These are phyloP conservation scores for Forbesichthys papilliferus DNA, from an alignment of 2,113 vertebrate species.

Conservation along the genomic window DNA sequence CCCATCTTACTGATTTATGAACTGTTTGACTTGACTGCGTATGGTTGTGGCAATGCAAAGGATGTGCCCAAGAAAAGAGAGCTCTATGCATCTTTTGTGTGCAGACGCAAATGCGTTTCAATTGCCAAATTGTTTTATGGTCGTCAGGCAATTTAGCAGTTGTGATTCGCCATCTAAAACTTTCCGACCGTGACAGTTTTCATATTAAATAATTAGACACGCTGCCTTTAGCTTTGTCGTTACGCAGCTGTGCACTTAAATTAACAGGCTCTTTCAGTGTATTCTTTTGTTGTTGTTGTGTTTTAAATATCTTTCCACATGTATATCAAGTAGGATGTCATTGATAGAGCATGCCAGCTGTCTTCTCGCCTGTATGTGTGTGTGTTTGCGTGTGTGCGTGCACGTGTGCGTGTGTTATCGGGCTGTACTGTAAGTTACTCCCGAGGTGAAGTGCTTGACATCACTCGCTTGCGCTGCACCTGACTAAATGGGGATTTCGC, in stretches of 20 bases:
- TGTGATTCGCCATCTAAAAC: slow-evolving; percentile 9
- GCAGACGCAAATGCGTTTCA: background rate
- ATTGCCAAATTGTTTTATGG: slow-evolving; percentile 1
- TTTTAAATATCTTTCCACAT: background rate
- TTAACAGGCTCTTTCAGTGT: slow-evolving; percentile 37
- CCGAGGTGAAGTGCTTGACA: slow-evolving; percentile 21
- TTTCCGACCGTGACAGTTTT: slow-evolving; percentile 20
- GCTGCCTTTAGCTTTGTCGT: slow-evolving; percentile 1
- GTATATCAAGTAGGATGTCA: slow-evolving; percentile 4
- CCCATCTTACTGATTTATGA: slow-evolving; percentile 71
- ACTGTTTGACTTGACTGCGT: slow-evolving; percentile 45
- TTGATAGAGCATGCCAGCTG: background rate
- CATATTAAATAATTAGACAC: slow-evolving; percentile 47
- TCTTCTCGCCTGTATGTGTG: background rate
- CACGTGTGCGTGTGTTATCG: slow-evolving; percentile 8
- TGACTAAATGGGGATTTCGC: slow-evolving; percentile 31
- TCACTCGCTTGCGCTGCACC: slow-evolving; percentile 20
- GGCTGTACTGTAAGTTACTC: background rate
- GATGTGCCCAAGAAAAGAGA: slow-evolving; percentile 25
- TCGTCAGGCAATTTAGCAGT: background rate
- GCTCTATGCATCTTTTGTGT: background rate
- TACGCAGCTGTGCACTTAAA: slow-evolving; percentile 35
- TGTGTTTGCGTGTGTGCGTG: background rate
- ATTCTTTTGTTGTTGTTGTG: slow-evolving; percentile 6
- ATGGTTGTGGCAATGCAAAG: slow-evolving; percentile 39